A percentile compares a stretch with the other conserved stretches of the same genome.
phyloP scores from a whole-genome alignment of 2,113 vertebrate genomes.

The Malurus melanocephalus region DNA sequence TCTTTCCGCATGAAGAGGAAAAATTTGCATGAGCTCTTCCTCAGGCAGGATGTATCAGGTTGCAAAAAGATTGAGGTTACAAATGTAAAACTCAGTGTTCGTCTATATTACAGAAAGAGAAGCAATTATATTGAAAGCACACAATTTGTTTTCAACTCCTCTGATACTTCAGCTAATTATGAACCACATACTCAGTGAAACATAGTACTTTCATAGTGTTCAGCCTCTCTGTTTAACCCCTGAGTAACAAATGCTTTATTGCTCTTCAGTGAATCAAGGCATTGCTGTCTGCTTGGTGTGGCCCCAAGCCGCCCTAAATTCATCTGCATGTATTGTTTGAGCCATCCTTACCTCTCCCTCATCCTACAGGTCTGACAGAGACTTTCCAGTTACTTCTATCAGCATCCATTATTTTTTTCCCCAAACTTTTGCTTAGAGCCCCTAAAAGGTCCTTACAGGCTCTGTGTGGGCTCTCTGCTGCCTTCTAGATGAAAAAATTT shows the following conservation, averaged over 20 bases:
- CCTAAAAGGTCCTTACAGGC: neutral
- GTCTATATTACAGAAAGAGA: neutral
- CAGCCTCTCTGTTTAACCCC: neutral
- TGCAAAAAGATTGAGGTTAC: neutral
- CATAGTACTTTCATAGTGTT: neutral
- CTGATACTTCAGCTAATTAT: neutral
- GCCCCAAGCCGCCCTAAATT: neutral
- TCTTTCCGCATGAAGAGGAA: neutral
- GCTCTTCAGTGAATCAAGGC: neutral
- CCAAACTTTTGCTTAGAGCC: neutral
- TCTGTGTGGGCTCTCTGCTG: neutral
- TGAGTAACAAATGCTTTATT: neutral
- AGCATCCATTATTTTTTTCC: neutral
- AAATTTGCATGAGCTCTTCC: neutral
- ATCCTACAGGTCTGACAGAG: neutral
- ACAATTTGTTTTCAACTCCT: neutral
- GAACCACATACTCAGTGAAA: neutral
- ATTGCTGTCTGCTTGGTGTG: neutral
- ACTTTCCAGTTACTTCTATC: neutral
- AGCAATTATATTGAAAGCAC: neutral
- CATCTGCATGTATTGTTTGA: rapidly evolving
- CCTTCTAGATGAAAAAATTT: neutral
- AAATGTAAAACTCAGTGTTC: neutral
- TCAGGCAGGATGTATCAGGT: neutral
- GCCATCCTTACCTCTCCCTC: neutral